Evolutionary conservation across 2,113 vertebrate species (phyloP), one percentile per base, ranked within the genome.

Genomic region (Scomber scombrus): DNA sequence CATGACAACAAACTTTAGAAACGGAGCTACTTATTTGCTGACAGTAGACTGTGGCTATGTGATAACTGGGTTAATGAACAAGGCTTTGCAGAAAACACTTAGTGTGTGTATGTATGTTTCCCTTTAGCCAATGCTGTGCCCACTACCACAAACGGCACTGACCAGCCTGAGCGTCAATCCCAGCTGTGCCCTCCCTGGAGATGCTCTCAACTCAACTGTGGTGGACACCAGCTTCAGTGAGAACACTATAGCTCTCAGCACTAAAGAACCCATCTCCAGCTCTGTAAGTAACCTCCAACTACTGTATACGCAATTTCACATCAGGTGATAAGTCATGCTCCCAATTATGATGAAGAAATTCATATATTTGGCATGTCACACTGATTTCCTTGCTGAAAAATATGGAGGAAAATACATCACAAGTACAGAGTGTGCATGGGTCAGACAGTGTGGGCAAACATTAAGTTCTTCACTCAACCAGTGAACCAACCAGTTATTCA

Each of bases 171-270:
- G 95, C 0, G 87, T 95, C 91, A 96, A 94, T 72, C 96, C 96
- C 87, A 98, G 96, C 88, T 96, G 96, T 9, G 95, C 97, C 51
- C 95, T 98, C 88, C 98, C 98, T 0, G 98, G 97, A 78, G 96
- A 98, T 78, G 90, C 96, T 62, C 96, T 97, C 88, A 97, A 97
- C 94, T 96, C 97, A 40, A 71, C 68, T 13, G 95, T 95, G 2
- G 96, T 95, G 76, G 96, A 96, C 89, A 87, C 95, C 55, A 94
- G 93, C 93, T 97, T 97, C 80, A 81, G 76, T 0, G 86, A 94
- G 74, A 95, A 92, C 80, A 89, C 94, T 45, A 84, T 90, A 26
- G 91, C 94, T 0, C 94, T 94, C 64, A 92, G 94, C 85, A 76
- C 92, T 15, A 81, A 90, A 71, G 93, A 92, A 89, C 94, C 94